phyloP scores from a whole-genome alignment of 1,140 invertebrate genomes.

The Gonioctena quinquepunctata region DNA sequence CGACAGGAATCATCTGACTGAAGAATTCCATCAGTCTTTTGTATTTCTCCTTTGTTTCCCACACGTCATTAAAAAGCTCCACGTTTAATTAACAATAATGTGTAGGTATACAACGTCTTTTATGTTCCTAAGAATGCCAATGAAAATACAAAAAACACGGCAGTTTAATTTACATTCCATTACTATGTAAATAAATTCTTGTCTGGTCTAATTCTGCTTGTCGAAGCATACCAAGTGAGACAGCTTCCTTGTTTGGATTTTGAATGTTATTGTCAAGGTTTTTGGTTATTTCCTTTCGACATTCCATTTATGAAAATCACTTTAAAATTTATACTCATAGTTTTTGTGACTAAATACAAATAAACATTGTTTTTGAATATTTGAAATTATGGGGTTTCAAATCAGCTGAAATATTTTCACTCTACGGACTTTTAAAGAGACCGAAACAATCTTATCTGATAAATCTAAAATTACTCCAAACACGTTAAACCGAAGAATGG shows the following conservation, averaged over 20 bases:
- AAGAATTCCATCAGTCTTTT: background rate
- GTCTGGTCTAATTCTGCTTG: background rate
- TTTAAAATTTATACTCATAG: no score
- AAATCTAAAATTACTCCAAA: no score
- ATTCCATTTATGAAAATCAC: no score
- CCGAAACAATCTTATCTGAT: no score
- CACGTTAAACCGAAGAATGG: no score
- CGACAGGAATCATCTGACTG: background rate
- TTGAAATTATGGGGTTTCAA: no score
- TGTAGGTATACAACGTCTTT: constrained; percentile 1
- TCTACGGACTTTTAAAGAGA: no score
- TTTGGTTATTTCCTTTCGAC: no score
- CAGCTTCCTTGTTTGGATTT: background rate
- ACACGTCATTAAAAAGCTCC: background rate
- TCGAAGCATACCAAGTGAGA: background rate
- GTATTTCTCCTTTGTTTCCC: background rate
- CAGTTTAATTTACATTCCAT: constrained; percentile 1
- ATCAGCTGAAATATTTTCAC: no score
- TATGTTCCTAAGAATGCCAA: background rate
- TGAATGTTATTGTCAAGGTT: background rate
- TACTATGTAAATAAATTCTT: constrained; percentile 7
- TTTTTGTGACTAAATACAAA: no score
- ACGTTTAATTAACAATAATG: constrained; percentile 2
- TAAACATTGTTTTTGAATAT: no score
- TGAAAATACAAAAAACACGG: background rate